phyloP scores from a whole-genome alignment of 2,113 vertebrate species.

The Nyctibius bracteatus region DNA sequence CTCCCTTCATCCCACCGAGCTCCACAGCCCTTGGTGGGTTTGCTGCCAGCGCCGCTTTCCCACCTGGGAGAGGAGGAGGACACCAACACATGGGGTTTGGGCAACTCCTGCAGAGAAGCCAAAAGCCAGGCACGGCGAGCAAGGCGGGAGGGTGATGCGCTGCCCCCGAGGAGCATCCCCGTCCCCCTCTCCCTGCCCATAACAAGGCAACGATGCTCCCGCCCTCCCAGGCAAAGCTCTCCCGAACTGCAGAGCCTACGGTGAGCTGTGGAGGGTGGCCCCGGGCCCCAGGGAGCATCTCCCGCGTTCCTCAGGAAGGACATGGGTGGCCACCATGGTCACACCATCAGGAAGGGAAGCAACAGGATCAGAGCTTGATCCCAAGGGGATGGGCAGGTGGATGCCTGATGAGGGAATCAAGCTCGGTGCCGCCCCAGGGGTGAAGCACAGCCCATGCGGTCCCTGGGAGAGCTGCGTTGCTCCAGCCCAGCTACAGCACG shows the following conservation, averaged over 20 bases:
- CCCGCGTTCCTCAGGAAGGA: background rate
- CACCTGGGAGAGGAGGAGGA: background rate
- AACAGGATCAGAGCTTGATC: background rate
- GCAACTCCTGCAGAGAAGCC: background rate
- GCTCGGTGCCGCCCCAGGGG: fast-evolving
- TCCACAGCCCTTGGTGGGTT: background rate
- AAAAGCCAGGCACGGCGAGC: fast-evolving
- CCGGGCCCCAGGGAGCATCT: background rate
- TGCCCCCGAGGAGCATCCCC: fast-evolving
- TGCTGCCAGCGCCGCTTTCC: background rate
- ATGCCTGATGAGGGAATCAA: no score
- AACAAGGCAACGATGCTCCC: background rate
- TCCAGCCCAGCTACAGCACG: background rate
- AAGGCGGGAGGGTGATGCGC: fast-evolving
- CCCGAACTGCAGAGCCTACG: background rate
- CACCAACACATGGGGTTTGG: background rate
- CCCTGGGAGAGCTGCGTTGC: background rate
- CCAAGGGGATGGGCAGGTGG: background rate
- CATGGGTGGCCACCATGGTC: fast-evolving
- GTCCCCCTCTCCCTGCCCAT: fast-evolving
- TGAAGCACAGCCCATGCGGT: background rate
- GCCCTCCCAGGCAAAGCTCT: background rate
- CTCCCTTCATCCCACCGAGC: background rate
- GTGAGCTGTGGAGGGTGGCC: background rate
- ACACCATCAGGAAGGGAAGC: background rate